A percentile compares a stretch with the other conserved stretches of the same genome.
These are phyloP conservation scores for Ovis aries DNA, from an alignment of 2,113 vertebrate species.

Conservation along the genomic window ARS-UI_Ramb_v3.0 NC_056055.1:5110001-5110500, in stretches of 20 bases:
- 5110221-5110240: accelerated
- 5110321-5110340: not conserved
- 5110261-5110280: not conserved
- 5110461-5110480: not conserved
- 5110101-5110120: not conserved
- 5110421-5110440: not conserved
- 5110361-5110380: not conserved
- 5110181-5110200: not conserved
- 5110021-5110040: not conserved
- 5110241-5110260: not conserved
- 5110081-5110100: not conserved
- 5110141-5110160: not conserved
- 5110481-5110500: not conserved
- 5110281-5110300: not conserved
- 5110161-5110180: not conserved
- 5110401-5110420: not conserved
- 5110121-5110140: not conserved
- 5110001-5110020: not conserved
- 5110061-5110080: not conserved
- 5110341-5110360: not conserved
- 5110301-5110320: not conserved
- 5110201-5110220: not conserved
- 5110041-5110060: not conserved
- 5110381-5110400: not conserved
- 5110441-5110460: not conserved